Evolutionary conservation across 2,797 vertebrate species (phyloP), one percentile per base, ranked within the genome.

Genomic region (Acrocephalus scirpaceus): DNA sequence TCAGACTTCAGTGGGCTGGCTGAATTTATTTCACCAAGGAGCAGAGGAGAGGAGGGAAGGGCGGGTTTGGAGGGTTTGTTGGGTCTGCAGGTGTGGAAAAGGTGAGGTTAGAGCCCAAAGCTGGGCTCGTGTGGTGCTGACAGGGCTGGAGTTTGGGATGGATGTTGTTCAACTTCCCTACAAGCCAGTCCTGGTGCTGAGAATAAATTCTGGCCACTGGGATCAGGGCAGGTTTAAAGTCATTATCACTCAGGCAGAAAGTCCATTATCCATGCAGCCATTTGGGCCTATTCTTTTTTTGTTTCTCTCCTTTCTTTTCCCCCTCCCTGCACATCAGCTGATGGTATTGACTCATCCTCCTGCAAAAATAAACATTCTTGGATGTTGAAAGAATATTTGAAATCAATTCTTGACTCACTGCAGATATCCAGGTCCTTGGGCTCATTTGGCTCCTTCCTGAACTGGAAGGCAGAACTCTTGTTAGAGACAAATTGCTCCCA

Each of bases 401-500:
- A 95, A 95, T 88, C 95, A 90, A 80, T 79, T 36, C 76, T 61
- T 86, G 86, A 65, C 79, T 91, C 85, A 53, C 54, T 77, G 82
- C 66, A 86, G 77, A 73, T 25, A 79, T 16, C 75, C 70, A 53
- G 36, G 67, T 60, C 76, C 69, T 77, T 32, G 34, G 47, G 74
- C 56, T 89, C 32, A 1, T 54, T 36, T 34, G 48, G 86, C 64
- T 72, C 48, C 42, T 87, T 3, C 14, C 60, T 77, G 50, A 76
- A 61, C 34, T 42, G 44, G 77, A 76, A 94, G 79, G 78, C 84
- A 92, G 75, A 93, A 19, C 56, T 50, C 42, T 62, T 34, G 5
- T 25, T 76, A 85, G 77, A 48, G 48, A 50, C 36, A 65, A 81
- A 66, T 32, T 62, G 36, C 29, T 38, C 84, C 29, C 17, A 1